These are phyloP conservation scores for Hypomecis punctinalis DNA, from an alignment of 2,888 invertebrate species.

Conservation along the genomic window DNA sequence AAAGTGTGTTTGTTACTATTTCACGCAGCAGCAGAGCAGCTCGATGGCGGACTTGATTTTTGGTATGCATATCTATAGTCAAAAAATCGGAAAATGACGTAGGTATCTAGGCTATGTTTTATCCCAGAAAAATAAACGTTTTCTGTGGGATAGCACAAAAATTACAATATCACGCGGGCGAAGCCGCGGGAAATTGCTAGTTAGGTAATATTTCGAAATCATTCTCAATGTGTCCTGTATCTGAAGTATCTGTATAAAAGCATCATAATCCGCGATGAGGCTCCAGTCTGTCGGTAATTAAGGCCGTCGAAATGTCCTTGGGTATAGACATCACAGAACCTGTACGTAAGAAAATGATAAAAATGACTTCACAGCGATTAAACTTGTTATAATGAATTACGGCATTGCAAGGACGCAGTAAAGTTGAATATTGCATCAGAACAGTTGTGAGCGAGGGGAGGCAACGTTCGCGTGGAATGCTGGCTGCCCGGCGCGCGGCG, in stretches of 20 bases:
- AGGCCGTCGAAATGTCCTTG: slow-evolving; percentile 77
- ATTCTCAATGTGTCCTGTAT: slow-evolving; percentile 39
- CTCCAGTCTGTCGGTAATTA: slow-evolving; percentile 68
- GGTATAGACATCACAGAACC: slow-evolving; percentile 64
- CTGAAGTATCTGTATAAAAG: slow-evolving; percentile 57
- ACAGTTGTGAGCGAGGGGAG: slow-evolving; percentile 73
- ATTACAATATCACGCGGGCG: too few relatives aligned
- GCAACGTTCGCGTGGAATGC: slow-evolving; percentile 82
- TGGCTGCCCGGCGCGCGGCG: slow-evolving; percentile 48
- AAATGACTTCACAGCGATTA: slow-evolving; percentile 74
- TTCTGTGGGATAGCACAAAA: too few relatives aligned
- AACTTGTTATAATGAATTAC: slow-evolving; percentile 83
- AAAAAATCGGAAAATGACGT: too few relatives aligned
- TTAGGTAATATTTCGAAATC: slow-evolving; percentile 13
- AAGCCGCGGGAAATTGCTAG: too few relatives aligned
- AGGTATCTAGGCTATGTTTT: too few relatives aligned
- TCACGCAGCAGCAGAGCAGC: too few relatives aligned
- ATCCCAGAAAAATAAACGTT: too few relatives aligned
- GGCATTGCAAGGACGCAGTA: slow-evolving; percentile 85
- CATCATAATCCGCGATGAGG: slow-evolving; percentile 60
- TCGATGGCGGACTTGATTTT: too few relatives aligned
- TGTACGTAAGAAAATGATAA: slow-evolving; percentile 73
- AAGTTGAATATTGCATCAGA: slow-evolving; percentile 85
- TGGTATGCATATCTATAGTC: too few relatives aligned
- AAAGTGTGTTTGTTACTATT: too few relatives aligned